Conservation (phyloP, 2,113 vertebrate genomes). For the Emydocephalus ijimae region DNA sequence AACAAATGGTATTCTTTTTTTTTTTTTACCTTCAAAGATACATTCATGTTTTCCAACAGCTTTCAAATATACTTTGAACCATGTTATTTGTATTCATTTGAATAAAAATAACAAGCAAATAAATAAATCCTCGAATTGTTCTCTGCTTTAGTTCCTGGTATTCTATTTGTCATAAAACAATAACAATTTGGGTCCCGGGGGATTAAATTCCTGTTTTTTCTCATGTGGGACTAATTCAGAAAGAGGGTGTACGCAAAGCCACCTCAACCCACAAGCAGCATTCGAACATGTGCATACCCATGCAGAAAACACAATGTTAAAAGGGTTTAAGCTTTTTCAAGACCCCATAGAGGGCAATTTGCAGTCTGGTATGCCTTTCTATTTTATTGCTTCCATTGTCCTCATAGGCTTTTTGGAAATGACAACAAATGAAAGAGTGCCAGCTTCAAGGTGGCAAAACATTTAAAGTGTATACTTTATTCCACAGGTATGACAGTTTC, state of each 20-base stretch:
- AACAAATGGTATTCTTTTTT: constrained; percentile 69
- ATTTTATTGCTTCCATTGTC: constrained; percentile 31
- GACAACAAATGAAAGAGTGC: constrained; percentile 31
- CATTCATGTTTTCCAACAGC: constrained; percentile 71
- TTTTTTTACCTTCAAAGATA: constrained; percentile 70
- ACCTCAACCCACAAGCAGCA: background rate
- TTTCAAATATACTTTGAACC: constrained; percentile 73
- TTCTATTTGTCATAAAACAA: constrained; percentile 63
- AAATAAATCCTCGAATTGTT: background rate
- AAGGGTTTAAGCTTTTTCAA: background rate
- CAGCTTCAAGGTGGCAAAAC: constrained; percentile 10
- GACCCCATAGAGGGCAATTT: constrained; percentile 13
- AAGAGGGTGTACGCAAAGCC: background rate
- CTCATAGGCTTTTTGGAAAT: constrained; percentile 29
- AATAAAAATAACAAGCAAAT: background rate
- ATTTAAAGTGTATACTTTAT: constrained; percentile 9
- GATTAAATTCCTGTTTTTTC: constrained; percentile 29
- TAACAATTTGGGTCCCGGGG: constrained; percentile 31
- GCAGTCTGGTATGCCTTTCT: constrained; percentile 19
- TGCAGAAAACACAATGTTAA: background rate
- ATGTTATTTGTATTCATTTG: background rate
- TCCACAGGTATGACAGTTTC: background rate
- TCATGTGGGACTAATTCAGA: constrained; percentile 29
- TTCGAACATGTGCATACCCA: background rate
- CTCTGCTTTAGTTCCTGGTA: constrained; percentile 20